These are phyloP conservation scores for Forbesichthys agassizii DNA, from an alignment of 2,113 vertebrate genomes.

Conservation along the genomic window DNA sequence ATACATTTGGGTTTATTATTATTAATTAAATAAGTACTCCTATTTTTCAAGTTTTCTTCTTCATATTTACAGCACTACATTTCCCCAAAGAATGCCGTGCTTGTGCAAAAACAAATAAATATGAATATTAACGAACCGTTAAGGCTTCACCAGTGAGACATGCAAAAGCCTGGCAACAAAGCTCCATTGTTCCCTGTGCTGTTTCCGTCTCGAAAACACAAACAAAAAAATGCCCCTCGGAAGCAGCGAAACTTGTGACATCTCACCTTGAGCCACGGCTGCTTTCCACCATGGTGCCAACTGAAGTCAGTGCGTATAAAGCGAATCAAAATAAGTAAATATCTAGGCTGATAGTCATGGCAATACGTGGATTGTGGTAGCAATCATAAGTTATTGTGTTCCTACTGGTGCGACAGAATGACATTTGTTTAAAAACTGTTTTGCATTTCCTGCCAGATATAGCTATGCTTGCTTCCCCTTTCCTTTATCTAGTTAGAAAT, in stretches of 20 bases:
- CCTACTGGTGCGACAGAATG: conserved; percentile 43
- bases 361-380: not conserved
- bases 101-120: conserved; percentile 8
- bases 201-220: too few relatives aligned
- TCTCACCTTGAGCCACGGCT: not conserved
- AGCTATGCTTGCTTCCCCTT: conserved; percentile 47
- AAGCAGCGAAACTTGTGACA: too few relatives aligned
- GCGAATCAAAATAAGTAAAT: not conserved
- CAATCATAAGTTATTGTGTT: conserved; percentile 2
- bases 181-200: not conserved
- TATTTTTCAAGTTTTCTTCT: too few relatives aligned
- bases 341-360: not conserved
- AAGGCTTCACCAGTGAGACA: conserved; percentile 4
- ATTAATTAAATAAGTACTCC: too few relatives aligned
- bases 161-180: conserved; percentile 28
- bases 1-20: too few relatives aligned
- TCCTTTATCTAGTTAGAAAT: conserved; percentile 30
- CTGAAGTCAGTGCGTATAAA: not conserved
- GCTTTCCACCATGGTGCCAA: not conserved
- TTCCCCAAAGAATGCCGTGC: not conserved
- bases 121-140: conserved; percentile 9
- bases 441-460: conserved; percentile 59
- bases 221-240: conserved; percentile 31
- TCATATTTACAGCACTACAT: conserved; percentile 13
- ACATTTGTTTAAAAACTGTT: conserved; percentile 57